Base-by-base conservation (phyloP, 2,113 vertebrate species). In the Sceloporus tristichus region DNA sequence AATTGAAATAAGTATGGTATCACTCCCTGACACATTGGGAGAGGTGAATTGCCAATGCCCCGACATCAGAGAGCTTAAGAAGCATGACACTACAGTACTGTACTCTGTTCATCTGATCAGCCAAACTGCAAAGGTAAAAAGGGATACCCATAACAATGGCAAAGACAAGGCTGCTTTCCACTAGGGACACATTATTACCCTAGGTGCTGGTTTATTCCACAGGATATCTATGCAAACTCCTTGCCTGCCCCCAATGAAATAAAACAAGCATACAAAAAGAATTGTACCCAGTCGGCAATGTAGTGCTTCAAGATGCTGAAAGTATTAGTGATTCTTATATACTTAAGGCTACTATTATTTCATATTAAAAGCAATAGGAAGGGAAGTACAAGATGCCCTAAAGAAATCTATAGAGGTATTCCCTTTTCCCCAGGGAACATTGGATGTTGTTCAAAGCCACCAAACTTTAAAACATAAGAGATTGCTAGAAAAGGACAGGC, bases 401-500 rank as follows among this genome's bases (percentile, higher is more conserved):
- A 68, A 10, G 38, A 82, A 70, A 29, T 48, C 40, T 68, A 66
- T 29, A 42, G 13, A 2, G n/a, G 42, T 21, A 11, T 59, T 74
- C 6, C 34, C 54, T 3, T 53, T 40, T 42, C 48, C 19, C 21
- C 13, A 38, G n/a, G 3, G 29, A 74, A 74, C 19, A 74, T 1
- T 75, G 53, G 21, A 25, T 10, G 8, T 25, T 59, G 40, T 13
- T 40, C 56, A 13, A 10, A 25, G 14, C 25, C 16, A 16, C 25
- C 27, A 7, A 79, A 7, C 88, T 81, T 53, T 2, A 88, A 71
- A 38, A n/a, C 84, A 73, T 84, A 82, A 62, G 59, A 62, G 59
- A 62, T 14, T 62, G 59, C 11, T 14, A 62, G 18, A 14, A 62
- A 62, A 62, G 59, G 48, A 48, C 48, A 48, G 4, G 48, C 48